These are phyloP conservation scores for Trinorchestia longiramus DNA, from an alignment of 1,140 invertebrate species.

Conservation along the genomic window DNA sequence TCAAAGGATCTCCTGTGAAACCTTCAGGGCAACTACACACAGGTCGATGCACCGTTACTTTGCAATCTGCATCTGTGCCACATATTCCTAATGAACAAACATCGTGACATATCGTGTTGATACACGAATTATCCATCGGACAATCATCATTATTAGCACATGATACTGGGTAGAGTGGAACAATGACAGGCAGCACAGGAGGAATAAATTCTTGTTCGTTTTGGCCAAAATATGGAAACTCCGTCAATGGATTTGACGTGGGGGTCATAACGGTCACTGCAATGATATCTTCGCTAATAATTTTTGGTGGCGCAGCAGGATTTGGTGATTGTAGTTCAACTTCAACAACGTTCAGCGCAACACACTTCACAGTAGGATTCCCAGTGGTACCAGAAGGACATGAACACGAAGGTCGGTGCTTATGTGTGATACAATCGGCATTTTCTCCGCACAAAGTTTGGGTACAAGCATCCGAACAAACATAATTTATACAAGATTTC, in stretches of 20 bases:
- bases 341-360: conserved; percentile 70
- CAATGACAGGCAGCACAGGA: conserved; percentile 70
- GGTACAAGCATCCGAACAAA: conserved; percentile 75
- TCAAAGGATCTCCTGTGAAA: conserved; percentile 80
- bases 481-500: conserved; percentile 85
- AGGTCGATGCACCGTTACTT: conserved; percentile 78
- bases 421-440: conserved; percentile 75
- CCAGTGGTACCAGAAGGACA: conserved; percentile 89
- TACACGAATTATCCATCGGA: conserved; percentile 64
- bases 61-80: conserved; percentile 80
- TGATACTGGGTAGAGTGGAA: conserved; percentile 54
- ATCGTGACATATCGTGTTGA: conserved; percentile 65
- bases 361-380: conserved; percentile 84
- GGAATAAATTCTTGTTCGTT: conserved; percentile 87
- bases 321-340: conserved; percentile 65
- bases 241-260: conserved; percentile 57
- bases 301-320: conserved; percentile 62
- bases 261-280: conserved; percentile 78
- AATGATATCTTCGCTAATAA: conserved; percentile 69
- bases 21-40: conserved; percentile 73
- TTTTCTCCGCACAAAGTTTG: conserved; percentile 71
- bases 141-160: conserved; percentile 67
- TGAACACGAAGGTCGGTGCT: conserved; percentile 81
- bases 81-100: conserved; percentile 79
- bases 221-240: conserved; percentile 67